Percentiles rank a stretch among this genome's conserved stretches.
Conservation (phyloP, 1,140 invertebrate species). For the Drosophila ercepeae region DNA sequence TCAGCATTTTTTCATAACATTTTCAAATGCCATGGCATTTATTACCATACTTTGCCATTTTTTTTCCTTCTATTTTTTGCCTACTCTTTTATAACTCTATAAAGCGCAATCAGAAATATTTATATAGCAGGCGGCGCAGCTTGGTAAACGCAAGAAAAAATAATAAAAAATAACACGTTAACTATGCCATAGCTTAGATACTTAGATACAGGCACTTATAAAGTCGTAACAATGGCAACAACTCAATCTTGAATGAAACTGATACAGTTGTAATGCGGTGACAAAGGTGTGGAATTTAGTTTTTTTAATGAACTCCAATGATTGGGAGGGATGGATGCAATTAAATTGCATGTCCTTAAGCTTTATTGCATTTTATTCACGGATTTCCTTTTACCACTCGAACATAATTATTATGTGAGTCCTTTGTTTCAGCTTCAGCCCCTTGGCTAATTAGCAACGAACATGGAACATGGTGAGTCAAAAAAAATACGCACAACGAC, state of each 20-base stretch:
- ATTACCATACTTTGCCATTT: constrained; percentile 71
- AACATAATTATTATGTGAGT: constrained; percentile 38
- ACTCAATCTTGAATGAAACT: constrained; percentile 48
- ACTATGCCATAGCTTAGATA: constrained; percentile 68
- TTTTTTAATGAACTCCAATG: neutral
- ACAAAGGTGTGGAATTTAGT: constrained; percentile 38
- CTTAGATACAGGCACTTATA: constrained; percentile 45
- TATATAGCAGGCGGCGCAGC: constrained; percentile 32
- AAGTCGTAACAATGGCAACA: constrained; percentile 52
- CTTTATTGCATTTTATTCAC: constrained; percentile 39
- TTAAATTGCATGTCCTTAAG: constrained; percentile 32
- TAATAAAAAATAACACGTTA: constrained; percentile 30
- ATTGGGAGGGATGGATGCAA: constrained; percentile 7
- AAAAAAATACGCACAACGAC: constrained; percentile 14
- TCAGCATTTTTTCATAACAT: constrained; percentile 64
- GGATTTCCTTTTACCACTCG: constrained; percentile 31
- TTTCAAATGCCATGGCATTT: constrained; percentile 80
- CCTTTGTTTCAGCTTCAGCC: constrained; percentile 41
- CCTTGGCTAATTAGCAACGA: constrained; percentile 66
- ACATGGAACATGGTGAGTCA: constrained; percentile 20
- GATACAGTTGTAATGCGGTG: constrained; percentile 40
- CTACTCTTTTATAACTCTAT: constrained; percentile 66
- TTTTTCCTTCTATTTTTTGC: constrained; percentile 36
- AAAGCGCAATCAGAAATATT: constrained; percentile 61
- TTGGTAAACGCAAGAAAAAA: constrained; percentile 15